These are phyloP conservation scores for Belonocnema kinseyi DNA, from an alignment of 1,140 invertebrate species.

Conservation along the genomic window DNA sequence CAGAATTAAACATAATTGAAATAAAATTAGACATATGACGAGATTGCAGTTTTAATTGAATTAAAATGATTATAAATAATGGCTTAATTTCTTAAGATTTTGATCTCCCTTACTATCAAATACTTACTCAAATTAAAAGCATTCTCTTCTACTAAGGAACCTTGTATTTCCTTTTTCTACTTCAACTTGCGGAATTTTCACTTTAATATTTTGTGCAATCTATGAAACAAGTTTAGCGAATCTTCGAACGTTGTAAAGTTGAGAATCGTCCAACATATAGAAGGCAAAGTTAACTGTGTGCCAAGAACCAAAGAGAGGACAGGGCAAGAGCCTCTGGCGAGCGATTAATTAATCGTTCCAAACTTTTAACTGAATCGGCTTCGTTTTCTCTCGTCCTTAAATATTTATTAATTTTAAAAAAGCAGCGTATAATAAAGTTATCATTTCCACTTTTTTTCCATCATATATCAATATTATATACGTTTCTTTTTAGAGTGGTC, in stretches of 20 bases:
- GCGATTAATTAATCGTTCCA: conserved; percentile 65
- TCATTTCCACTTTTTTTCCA: neutral
- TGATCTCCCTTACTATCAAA: too few relatives aligned
- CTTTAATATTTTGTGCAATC: conserved; percentile 2
- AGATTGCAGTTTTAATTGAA: too few relatives aligned
- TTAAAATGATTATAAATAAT: too few relatives aligned
- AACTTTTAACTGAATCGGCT: conserved; percentile 65
- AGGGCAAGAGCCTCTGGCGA: conserved; percentile 39
- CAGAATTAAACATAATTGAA: too few relatives aligned
- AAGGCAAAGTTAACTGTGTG: conserved; percentile 47
- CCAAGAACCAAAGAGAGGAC: conserved; percentile 22
- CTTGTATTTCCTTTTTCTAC: neutral
- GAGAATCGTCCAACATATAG: conserved; percentile 7
- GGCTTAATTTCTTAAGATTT: too few relatives aligned
- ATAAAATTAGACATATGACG: too few relatives aligned
- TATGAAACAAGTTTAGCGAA: conserved; percentile 13
- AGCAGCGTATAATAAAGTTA: neutral
- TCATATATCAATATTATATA: too few relatives aligned
- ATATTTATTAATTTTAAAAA: conserved; percentile 5
- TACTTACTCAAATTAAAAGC: too few relatives aligned
- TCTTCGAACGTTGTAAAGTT: conserved; percentile 21
- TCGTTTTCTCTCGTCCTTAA: conserved; percentile 37
- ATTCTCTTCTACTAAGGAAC: too few relatives aligned
- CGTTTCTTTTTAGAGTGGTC: too few relatives aligned
- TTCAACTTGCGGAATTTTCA: neutral